Evolutionary conservation across 2,797 vertebrate species (phyloP).

Genomic region (Acanthurus lineatus): DNA sequence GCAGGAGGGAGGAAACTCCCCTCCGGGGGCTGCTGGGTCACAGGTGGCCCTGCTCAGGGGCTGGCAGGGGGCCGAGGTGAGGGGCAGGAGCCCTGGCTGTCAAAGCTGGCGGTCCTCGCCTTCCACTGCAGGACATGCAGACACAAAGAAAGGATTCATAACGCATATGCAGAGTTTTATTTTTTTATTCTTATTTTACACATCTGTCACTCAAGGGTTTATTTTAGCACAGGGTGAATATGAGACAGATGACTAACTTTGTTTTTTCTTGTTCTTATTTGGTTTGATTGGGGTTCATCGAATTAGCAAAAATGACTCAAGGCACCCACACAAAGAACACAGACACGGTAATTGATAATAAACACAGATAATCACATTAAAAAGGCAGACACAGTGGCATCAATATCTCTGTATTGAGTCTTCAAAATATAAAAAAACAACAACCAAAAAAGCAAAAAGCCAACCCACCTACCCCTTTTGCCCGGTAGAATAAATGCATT

Average conservation of each 20-base stretch:
- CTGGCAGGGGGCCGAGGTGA: conserved; percentile 94
- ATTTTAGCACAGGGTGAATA: background rate
- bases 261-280: background rate
- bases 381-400: background rate
- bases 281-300: background rate
- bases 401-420: background rate
- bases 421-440: background rate
- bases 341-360: conserved; percentile 1
- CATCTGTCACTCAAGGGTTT: background rate
- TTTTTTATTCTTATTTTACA: background rate
- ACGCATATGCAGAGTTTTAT: conserved; percentile 14
- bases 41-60: conserved; percentile 89
- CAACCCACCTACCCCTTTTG: no score
- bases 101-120: conserved; percentile 95
- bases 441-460: background rate
- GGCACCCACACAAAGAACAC: background rate
- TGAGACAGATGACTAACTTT: background rate
- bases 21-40: conserved; percentile 74
- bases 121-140: conserved; percentile 90
- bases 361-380: background rate
- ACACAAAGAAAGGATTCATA: conserved; percentile 61
- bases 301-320: background rate
- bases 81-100: conserved; percentile 97
- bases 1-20: conserved; percentile 73
- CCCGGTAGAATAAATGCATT: background rate